Base-by-base conservation (phyloP, 2,888 invertebrate genomes). In the Spilosoma lubricipeda region DNA sequence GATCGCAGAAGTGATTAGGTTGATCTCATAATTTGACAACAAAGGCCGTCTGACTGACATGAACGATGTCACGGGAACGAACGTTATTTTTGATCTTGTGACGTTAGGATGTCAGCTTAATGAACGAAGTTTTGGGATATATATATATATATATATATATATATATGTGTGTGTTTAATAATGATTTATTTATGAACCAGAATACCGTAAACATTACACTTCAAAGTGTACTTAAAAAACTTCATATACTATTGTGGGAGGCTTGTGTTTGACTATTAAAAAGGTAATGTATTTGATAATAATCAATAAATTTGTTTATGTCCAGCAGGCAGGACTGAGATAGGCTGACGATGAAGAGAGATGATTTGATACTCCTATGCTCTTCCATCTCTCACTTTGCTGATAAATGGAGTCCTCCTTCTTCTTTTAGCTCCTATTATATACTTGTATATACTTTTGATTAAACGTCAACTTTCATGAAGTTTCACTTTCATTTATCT, bases 11-110 rank as follows among this genome's bases (percentile, higher is more conserved):
- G 64, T 73, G 71, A 77, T 81, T 72, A 75, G 73, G 68, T 77
- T 77, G 77, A 77, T 83, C 74, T 76, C 59, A 56, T 77, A 70
- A 83, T 75, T 83, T 76, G 76, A 79, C 81, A 75, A 72, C 79
- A 79, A 77, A 81, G 77, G 59, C 42, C 59, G 66, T 39, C 81
- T 45, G 75, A 4, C 33, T 39, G 36, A 27, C 18, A 15, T 27
- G 33, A 15, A 68, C 63, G 48, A 36, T 67, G 73, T 72, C 77
- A 71, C 66, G 66, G 67, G 59, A 20, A 33, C 9, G 59, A 20
- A 33, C 9, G 72, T 63, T 73, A 68, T 56, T 76, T 76, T 76
- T 77, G 42, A 59, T 73, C 45, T 72, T 30, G 2, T 39, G 36
- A 52, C 56, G 30, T 45, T 23, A 45, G 45, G 11, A 8, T 70